Base-by-base conservation (phyloP, 2,113 vertebrate species). In the Puntigrus tetrazona region DNA sequence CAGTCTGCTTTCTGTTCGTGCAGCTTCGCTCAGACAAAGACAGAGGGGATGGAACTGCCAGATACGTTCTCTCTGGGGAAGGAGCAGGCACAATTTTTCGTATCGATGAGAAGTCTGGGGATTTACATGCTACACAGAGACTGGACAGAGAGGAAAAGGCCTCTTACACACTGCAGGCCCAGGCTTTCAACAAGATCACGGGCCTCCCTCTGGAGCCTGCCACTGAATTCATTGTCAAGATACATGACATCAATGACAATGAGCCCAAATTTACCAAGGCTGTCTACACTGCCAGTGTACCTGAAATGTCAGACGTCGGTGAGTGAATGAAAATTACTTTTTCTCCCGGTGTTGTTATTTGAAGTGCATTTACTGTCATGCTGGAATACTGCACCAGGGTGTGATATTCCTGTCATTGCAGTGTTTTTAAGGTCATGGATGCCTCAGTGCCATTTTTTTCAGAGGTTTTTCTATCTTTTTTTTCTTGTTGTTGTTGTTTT, bases 11-110 rank as follows among this genome's bases (percentile, higher is more conserved):
- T 86, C 90, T 93, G 78, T 78, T 86, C 91, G 74, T 89, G 83
- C 92, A 97, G 96, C 96, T 97, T 90, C 96, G 96, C 90, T 97
- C 96, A 85, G 96, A 97, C 91, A 95, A 95, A 87, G 96, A 97
- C 92, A 94, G 92, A 93, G 96, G 95, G 82, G 96, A 97, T 76
- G 95, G 95, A 89, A 95, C 95, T 36, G 93, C 96, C 85, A 96
- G 96, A 90, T 97, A 97, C 89, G 94, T 97, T 90, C 95, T 97
- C 92, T 96, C 96, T 80, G 96, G 96, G 91, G 96, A 97, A 91
- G 96, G 96, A 89, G 96, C 96, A 67, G 96, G 96, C 88, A 95
- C 96, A 87, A 91, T 97, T 88, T 97, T 97, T 93, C 95, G 95
- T 88, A 96, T 97, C 88, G 96, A 97, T 78, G 96, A 97, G 91